Evolutionary conservation across 2,888 invertebrate species (phyloP).

Genomic region (Neocrepidodera transversa): DNA sequence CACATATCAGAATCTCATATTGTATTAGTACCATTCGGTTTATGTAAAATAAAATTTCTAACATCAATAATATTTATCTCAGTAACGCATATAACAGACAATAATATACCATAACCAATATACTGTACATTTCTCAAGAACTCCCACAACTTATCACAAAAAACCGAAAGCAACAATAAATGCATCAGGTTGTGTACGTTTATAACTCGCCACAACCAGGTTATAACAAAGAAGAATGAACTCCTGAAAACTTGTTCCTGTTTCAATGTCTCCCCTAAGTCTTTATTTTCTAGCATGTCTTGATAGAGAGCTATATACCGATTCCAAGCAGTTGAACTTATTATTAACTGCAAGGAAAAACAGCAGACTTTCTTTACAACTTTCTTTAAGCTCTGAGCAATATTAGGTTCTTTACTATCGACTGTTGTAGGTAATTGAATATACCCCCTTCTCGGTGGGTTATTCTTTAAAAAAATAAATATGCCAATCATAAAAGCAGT

Average conservation of each 20-base stretch:
- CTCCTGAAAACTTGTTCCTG: slow-evolving; percentile 72
- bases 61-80: slow-evolving; percentile 75
- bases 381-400: slow-evolving; percentile 73
- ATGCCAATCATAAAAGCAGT: slow-evolving; percentile 75
- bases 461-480: slow-evolving; percentile 72
- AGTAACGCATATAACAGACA: slow-evolving; percentile 72
- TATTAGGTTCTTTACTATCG: slow-evolving; percentile 62
- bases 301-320: slow-evolving; percentile 83
- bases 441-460: slow-evolving; percentile 77
- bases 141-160: slow-evolving; percentile 83
- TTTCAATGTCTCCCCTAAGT: slow-evolving; percentile 62
- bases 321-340: slow-evolving; percentile 84
- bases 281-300: slow-evolving; percentile 73
- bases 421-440: slow-evolving; percentile 70
- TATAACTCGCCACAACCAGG: slow-evolving; percentile 78
- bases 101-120: slow-evolving; percentile 72
- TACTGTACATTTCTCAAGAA: slow-evolving; percentile 76
- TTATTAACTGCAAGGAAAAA: slow-evolving; percentile 73
- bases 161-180: slow-evolving; percentile 76
- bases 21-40: slow-evolving; percentile 56
- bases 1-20: slow-evolving; percentile 2
- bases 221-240: slow-evolving; percentile 75
- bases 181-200: slow-evolving; percentile 83
- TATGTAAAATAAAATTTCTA: slow-evolving; percentile 65
- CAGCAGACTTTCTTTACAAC: slow-evolving; percentile 71